Evolutionary conservation across 2,113 vertebrate genomes (phyloP).

Genomic region (Sinocyclocheilus rhinocerous): DNA sequence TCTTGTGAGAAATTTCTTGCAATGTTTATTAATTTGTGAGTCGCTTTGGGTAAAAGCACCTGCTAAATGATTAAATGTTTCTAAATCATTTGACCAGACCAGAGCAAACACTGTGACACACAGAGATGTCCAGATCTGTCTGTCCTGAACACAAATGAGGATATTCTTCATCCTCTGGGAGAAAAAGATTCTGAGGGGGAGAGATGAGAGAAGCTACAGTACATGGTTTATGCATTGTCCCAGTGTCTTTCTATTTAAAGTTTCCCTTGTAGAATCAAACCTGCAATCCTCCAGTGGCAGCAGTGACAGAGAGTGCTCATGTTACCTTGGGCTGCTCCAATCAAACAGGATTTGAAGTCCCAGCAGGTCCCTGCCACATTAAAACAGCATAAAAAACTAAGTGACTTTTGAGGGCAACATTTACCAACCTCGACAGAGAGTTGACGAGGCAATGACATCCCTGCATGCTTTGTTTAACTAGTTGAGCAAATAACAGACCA

Average conservation of each 20-base stretch:
- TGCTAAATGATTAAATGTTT: neutral
- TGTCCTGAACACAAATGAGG: slow-evolving; percentile 9
- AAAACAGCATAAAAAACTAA: neutral
- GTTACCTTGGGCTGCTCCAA: neutral
- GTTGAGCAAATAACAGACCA: neutral
- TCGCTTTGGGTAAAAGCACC: neutral
- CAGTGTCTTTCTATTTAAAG: neutral
- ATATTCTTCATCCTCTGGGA: neutral
- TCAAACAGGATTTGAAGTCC: neutral
- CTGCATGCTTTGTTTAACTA: neutral
- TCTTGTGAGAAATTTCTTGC: neutral
- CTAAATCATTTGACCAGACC: neutral
- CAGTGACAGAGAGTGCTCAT: neutral
- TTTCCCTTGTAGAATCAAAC: neutral
- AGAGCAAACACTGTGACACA: neutral
- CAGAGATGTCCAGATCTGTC: neutral
- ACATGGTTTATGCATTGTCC: slow-evolving; percentile 5
- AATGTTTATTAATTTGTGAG: neutral
- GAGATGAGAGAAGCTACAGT: neutral
- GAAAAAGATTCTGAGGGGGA: neutral
- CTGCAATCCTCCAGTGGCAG: neutral
- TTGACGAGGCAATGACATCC: neutral
- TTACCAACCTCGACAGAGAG: neutral
- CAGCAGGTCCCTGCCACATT: neutral
- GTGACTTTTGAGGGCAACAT: neutral